Conservation (phyloP, 2,113 vertebrate genomes). For the Scalopus aquaticus region DNA sequence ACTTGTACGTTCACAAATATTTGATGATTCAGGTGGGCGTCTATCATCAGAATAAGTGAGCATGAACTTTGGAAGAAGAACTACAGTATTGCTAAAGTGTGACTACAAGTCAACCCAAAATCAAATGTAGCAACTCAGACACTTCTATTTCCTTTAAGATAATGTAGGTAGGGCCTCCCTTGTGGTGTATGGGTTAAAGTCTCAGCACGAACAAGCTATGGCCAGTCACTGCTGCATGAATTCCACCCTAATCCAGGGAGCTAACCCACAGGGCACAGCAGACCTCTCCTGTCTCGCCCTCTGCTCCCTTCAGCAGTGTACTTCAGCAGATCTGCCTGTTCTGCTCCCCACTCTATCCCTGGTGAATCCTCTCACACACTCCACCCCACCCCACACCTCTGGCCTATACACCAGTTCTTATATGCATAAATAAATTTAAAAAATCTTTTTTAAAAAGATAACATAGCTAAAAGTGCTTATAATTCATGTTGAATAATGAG, state of each 20-base stretch:
- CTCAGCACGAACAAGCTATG: too few relatives aligned
- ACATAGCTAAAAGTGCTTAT: slow-evolving; percentile 23
- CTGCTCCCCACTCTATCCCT: too few relatives aligned
- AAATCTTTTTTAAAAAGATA: neutral
- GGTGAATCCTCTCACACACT: too few relatives aligned
- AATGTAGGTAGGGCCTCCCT: neutral
- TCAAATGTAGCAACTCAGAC: neutral
- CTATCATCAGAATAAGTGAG: neutral
- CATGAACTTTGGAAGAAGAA: neutral
- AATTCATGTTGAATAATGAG: neutral
- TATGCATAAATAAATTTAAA: too few relatives aligned
- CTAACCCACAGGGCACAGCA: too few relatives aligned
- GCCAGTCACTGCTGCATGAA: too few relatives aligned
- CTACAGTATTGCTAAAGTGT: neutral
- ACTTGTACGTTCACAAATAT: neutral
- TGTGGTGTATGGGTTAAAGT: too few relatives aligned
- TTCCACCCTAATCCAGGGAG: too few relatives aligned
- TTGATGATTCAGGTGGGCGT: neutral
- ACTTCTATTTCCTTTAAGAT: slow-evolving; percentile 10
- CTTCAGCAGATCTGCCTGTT: too few relatives aligned
- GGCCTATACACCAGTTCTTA: neutral
- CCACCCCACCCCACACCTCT: too few relatives aligned
- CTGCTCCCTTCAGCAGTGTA: too few relatives aligned
- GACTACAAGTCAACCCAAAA: neutral
- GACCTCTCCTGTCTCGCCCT: neutral